Conservation (phyloP, 1,140 invertebrate genomes). For the Paraescarpia echinospica region DNA sequence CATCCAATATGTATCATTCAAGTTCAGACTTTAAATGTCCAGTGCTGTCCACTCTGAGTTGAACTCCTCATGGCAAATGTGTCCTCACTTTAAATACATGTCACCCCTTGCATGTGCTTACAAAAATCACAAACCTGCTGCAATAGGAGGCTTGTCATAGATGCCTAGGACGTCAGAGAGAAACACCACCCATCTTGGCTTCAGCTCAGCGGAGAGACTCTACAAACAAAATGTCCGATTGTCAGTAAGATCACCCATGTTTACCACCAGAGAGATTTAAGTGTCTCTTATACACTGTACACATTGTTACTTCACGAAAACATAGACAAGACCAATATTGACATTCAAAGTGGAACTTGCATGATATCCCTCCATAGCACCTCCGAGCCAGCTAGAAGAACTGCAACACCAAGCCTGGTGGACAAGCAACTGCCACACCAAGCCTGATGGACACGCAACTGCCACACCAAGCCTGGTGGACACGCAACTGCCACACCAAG, state of each 20-base stretch:
- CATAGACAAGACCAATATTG: background rate
- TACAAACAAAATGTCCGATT: slow-evolving; percentile 26
- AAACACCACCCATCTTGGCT: slow-evolving; percentile 38
- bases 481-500: no score
- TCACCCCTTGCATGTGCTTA: background rate
- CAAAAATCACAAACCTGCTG: slow-evolving; percentile 31
- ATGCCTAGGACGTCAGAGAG: slow-evolving; percentile 41
- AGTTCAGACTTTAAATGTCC: no score
- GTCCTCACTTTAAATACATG: background rate
- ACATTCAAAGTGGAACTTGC: background rate
- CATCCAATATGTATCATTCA: no score
- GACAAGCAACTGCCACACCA: no score
- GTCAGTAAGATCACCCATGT: background rate
- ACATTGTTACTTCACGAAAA: background rate
- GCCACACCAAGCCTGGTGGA: no score
- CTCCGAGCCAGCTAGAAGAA: background rate
- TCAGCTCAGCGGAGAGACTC: slow-evolving; percentile 34
- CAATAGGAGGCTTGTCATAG: slow-evolving; percentile 36
- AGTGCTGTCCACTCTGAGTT: background rate
- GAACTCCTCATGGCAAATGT: background rate
- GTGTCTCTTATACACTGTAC: background rate
- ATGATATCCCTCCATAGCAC: background rate
- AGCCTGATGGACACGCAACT: no score
- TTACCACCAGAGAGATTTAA: background rate
- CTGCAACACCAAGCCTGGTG: no score